phyloP scores from a whole-genome alignment of 2,113 vertebrate species.

The Garra rufa region DNA sequence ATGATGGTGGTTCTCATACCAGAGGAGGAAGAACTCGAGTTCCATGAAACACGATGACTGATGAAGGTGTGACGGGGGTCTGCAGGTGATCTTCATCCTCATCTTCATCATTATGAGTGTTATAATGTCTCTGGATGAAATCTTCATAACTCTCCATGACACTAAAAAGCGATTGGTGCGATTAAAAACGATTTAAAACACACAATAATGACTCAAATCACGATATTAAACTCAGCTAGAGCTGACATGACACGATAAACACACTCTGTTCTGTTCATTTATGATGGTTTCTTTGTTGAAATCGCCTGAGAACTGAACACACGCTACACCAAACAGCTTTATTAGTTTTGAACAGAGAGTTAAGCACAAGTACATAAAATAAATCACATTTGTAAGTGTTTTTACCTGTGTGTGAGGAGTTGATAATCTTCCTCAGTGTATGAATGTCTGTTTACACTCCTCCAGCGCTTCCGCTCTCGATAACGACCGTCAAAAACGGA shows the following conservation, averaged over 20 bases:
- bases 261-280: not conserved
- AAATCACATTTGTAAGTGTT: not conserved
- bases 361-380: no score
- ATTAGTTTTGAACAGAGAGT: not conserved
- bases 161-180: not conserved
- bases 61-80: not conserved
- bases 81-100: conserved; percentile 9
- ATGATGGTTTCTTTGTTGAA: not conserved
- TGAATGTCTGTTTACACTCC: not conserved
- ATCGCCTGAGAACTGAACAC: not conserved
- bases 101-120: conserved; percentile 49
- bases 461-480: not conserved
- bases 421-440: not conserved
- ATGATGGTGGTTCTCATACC: conserved; percentile 17
- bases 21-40: conserved; percentile 39
- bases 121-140: conserved; percentile 64
- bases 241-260: not conserved
- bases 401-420: not conserved
- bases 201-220: not conserved
- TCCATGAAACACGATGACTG: conserved; percentile 36
- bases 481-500: not conserved
- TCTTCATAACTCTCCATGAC: conserved; percentile 73
- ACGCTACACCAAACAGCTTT: not conserved
- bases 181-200: no score
- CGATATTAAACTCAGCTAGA: not conserved